Evolutionary conservation across 2,113 vertebrate genomes (phyloP).

Genomic region (Sander vitreus): DNA sequence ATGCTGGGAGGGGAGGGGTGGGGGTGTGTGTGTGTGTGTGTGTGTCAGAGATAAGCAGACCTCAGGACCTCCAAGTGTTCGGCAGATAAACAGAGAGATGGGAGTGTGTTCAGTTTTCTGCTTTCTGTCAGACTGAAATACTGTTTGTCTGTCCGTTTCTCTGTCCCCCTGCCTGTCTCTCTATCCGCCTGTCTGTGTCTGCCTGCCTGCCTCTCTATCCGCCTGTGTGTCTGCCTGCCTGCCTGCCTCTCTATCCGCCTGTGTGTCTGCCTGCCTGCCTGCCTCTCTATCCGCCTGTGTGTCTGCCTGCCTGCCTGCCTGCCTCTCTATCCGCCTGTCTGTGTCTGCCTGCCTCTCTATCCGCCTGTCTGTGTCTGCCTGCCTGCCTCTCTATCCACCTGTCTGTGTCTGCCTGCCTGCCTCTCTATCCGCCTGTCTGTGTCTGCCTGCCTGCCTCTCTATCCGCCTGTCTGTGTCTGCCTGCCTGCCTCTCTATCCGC

Average conservation of each 20-base stretch:
- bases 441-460: background rate
- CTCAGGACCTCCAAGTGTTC: constrained; percentile 11
- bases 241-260: background rate
- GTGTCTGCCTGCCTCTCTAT: background rate
- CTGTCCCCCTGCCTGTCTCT: background rate
- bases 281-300: background rate
- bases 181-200: too few relatives aligned
- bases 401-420: too few relatives aligned
- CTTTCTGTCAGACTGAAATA: constrained; percentile 10
- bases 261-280: background rate
- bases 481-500: fast-evolving
- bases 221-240: background rate
- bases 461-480: too few relatives aligned
- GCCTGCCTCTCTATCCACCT: background rate
- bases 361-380: background rate
- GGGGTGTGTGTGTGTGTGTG: background rate
- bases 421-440: background rate
- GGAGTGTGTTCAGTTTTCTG: background rate
- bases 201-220: background rate
- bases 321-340: background rate
- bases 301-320: background rate
- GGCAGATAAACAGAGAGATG: constrained; percentile 23
- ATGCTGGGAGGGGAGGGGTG: background rate
- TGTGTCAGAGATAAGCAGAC: constrained; percentile 56
- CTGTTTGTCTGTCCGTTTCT: background rate